A percentile compares a stretch with the other conserved stretches of the same genome.
These are phyloP conservation scores for Brachypodius melanocephalos DNA, from an alignment of 2,113 vertebrate species.

Conservation along the genomic window DNA sequence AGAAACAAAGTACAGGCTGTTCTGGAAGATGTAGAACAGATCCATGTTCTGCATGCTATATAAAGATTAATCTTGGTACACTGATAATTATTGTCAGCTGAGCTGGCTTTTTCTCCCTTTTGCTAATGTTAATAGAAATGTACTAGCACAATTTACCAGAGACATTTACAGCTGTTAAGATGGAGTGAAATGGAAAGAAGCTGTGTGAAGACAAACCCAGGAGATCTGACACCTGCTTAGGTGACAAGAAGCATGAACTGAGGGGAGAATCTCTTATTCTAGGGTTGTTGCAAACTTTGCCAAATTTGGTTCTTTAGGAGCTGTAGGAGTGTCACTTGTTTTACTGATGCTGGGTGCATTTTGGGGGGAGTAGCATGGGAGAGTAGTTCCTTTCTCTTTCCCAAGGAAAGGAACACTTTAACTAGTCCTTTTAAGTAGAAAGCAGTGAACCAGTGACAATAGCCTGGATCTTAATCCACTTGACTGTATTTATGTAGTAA, in stretches of 20 bases:
- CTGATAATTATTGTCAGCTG: conserved; percentile 40
- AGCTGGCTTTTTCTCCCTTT: conserved; percentile 13
- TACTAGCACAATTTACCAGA: conserved; percentile 21
- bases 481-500: neutral
- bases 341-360: neutral
- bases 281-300: neutral
- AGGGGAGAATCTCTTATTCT: neutral
- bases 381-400: neutral
- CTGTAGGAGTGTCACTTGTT: neutral
- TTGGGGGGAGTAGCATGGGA: too few species aligned
- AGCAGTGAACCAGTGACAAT: neutral
- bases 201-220: neutral
- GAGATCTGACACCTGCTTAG: conserved; percentile 2
- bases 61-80: conserved; percentile 57
- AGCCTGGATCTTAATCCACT: neutral
- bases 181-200: conserved; percentile 41
- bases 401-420: neutral
- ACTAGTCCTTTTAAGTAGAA: neutral
- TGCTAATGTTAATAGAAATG: conserved; percentile 67
- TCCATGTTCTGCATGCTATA: neutral
- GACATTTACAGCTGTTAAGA: conserved; percentile 53
- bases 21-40: conserved; percentile 35
- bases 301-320: neutral
- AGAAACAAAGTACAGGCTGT: neutral
- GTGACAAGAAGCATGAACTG: conserved; percentile 3